Evolutionary conservation across 2,888 invertebrate genomes (phyloP), one percentile per base, ranked within the genome.

Genomic region (Orthosia gracilis): DNA sequence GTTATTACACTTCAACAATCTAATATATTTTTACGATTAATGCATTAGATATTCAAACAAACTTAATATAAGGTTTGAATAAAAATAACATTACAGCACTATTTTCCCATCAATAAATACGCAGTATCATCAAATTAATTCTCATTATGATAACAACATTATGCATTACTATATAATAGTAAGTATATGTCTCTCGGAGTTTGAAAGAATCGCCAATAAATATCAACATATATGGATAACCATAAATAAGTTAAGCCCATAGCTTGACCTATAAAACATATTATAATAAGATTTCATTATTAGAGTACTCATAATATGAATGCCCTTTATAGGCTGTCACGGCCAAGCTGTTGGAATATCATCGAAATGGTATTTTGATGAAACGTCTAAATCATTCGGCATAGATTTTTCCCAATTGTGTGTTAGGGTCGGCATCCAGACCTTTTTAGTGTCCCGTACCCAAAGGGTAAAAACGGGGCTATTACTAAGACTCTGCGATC

Each of bases 291-390:
- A 57, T 75, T 72, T 80, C 17, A 76, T 74, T 76, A 78, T 23
- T 15, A 62, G 40, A 82, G 65, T 77, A 55, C 67, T 77, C 73
- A 72, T 80, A 73, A 72, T 59, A 76, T 79, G 74, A 78, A 69
- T 75, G 50, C 54, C 26, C 13, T 54, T 21, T 69, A 66, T 54
- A 57, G 15, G 50, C 54, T 21, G 23, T 40, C 11, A n/a, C 55
- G 12, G 54, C n/a, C 21, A 65, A 64, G 78, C 49, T 45, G 59
- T 59, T 26, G 69, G 18, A 52, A 65, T 47, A 23, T 12, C 21
- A 12, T 54, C 9, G 76, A 79, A 61, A 57, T 0, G 0, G 55
- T 13, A 17, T 40, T 69, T 55, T 65, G 9, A 54, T 31, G 5
- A 58, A 58, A 55, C 2, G 15, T 55, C 59, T 50, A 18, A 17